Evolutionary conservation across 2,113 vertebrate species (phyloP), one percentile per base, ranked within the genome.

Genomic region (Morone chrysops): DNA sequence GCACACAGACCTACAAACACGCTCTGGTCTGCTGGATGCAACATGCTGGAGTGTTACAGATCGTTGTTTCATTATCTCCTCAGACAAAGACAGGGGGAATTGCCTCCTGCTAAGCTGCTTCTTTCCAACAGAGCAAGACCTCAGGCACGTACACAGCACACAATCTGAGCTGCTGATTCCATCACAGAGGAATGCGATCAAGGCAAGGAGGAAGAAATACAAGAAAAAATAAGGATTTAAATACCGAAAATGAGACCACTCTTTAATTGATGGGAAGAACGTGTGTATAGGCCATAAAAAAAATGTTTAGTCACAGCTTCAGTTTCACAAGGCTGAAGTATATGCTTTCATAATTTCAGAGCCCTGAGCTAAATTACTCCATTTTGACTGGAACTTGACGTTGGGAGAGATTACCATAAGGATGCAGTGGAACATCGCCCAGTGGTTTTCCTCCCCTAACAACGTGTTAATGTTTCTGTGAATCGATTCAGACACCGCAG

Each of bases 401-500:
- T 71, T 76, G 70, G 70, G 63, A 85, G 84, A 87, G 74, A 89
- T 90, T 71, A 90, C 65, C 71, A 74, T 82, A 69, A 86, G 71
- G 83, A 89, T 80, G 83, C 56, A 60, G 71, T 82, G 83, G 83
- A 90, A 91, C 69, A 41, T 70, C 1, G 59, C 69, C 87, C 75
- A 10, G 81, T 61, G 82, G 82, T 87, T 92, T 87, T 75, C 74
- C 65, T 76, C 47, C 63, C 47, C 70, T 78, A 74, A 90, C 84
- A 88, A 88, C 51, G 68, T 80, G 83, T 84, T 87, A 85, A 91
- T 84, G 88, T 92, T 89, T 81, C 86, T 88, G 83, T 84, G 80
- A 89, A 92, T 87, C 40, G 50, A 87, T 86, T 90, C 73, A 84
- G 86, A 91, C 82, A 92, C 81, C 72, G 41, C 84, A 84, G 87